Percentiles rank a stretch among this genome's conserved stretches.
These are phyloP conservation scores for Mungos mungo DNA, from an alignment of 2,113 vertebrate species.

Conservation along the genomic window DNA sequence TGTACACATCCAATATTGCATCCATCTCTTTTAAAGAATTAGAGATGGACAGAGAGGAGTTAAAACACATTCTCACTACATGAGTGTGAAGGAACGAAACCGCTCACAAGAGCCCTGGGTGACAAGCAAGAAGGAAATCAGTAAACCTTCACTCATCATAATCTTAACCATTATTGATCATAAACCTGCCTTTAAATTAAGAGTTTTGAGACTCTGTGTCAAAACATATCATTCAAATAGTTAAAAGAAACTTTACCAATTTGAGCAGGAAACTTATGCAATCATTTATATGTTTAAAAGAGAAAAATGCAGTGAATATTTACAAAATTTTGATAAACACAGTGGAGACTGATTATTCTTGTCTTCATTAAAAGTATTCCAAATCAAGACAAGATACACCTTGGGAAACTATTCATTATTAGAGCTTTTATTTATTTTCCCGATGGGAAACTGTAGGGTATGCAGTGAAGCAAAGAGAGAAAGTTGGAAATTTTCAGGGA, in stretches of 20 bases:
- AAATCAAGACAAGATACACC: neutral
- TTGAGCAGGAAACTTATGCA: neutral
- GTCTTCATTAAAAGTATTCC: conserved; percentile 4
- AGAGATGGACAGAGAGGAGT: neutral
- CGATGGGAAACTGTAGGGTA: neutral
- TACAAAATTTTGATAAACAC: conserved; percentile 23
- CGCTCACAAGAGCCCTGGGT: neutral
- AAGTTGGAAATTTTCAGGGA: neutral
- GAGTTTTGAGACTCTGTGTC: conserved; percentile 4
- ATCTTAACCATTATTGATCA: conserved; percentile 44
- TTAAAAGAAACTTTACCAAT: conserved; percentile 32
- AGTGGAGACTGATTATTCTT: neutral
- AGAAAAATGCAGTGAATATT: neutral
- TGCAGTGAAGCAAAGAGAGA: neutral
- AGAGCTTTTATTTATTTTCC: conserved; percentile 30
- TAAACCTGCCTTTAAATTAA: conserved; percentile 49
- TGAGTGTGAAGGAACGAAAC: neutral
- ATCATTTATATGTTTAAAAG: neutral
- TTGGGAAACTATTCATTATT: neutral
- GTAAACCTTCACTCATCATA: neutral
- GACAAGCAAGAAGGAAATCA: neutral
- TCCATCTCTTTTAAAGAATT: neutral
- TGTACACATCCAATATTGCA: neutral
- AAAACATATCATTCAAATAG: conserved; percentile 42
- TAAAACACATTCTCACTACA: neutral